Conservation (phyloP, 2,797 vertebrate species). For the Rhynchotus rufescens region DNA sequence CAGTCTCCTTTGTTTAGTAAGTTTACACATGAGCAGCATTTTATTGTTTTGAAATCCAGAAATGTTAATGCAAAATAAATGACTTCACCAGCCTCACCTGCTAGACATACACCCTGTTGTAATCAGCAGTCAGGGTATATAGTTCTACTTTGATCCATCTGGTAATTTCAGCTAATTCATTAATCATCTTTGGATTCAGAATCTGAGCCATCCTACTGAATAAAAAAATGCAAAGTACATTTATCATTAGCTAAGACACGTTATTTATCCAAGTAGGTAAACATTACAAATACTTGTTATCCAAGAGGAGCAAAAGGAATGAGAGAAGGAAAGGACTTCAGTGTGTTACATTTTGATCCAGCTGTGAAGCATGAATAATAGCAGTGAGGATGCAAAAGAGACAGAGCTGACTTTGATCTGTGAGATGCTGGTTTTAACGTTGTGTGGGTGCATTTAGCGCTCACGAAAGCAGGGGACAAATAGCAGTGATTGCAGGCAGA, state of each 20-base stretch:
- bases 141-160: neutral
- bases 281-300: constrained; percentile 16
- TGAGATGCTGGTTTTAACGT: neutral
- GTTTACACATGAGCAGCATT: constrained; percentile 52
- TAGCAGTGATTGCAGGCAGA: constrained; percentile 16
- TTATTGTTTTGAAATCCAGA: constrained; percentile 39
- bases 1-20: constrained; percentile 57
- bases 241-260: neutral
- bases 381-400: neutral
- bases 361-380: constrained; percentile 30
- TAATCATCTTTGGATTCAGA: neutral
- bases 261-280: constrained; percentile 39
- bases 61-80: constrained; percentile 25
- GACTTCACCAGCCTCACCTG: neutral
- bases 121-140: neutral
- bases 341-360: neutral
- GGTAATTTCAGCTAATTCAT: neutral
- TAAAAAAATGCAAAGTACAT: neutral
- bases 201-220: neutral
- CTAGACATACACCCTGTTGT: neutral
- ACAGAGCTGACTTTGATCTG: neutral
- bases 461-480: neutral
- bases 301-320: neutral
- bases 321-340: neutral
- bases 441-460: neutral